These are phyloP conservation scores for Drosophila serrata DNA, from an alignment of 1,140 invertebrate genomes.

Conservation along the genomic window DNA sequence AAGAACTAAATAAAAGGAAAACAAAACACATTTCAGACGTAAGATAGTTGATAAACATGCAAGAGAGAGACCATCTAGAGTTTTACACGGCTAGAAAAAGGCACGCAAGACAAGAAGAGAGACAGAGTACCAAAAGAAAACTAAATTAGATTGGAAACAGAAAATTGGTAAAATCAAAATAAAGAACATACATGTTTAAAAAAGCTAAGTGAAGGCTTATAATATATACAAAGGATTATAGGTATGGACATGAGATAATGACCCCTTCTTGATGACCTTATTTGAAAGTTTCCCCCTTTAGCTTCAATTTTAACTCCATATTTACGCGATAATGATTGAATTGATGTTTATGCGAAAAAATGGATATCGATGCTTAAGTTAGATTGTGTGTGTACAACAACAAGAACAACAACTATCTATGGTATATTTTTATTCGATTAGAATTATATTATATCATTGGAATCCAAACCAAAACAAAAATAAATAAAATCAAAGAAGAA, in stretches of 20 bases:
- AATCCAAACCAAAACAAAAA: conserved; percentile 52
- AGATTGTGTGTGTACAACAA: conserved; percentile 75
- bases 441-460: conserved; percentile 59
- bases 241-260: conserved; percentile 16
- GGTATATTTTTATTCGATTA: conserved; percentile 76
- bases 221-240: conserved; percentile 22
- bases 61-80: conserved; percentile 78
- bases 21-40: conserved; percentile 17
- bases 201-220: conserved; percentile 34
- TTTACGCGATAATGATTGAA: neutral
- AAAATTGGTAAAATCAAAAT: conserved; percentile 1
- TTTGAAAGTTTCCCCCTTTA: neutral
- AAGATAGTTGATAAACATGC: conserved; percentile 60
- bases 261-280: neutral
- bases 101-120: conserved; percentile 74
- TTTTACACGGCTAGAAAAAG: conserved; percentile 68
- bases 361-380: conserved; percentile 18
- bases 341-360: neutral
- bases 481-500: neutral
- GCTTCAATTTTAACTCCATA: neutral
- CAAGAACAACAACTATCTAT: conserved; percentile 83
- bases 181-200: conserved; percentile 30
- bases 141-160: neutral
- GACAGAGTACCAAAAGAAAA: conserved; percentile 39
- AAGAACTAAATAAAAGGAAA: conserved; percentile 1